A percentile compares a stretch with the other conserved stretches of the same genome.
These are phyloP conservation scores for Pelvicachromis taeniatus DNA, from an alignment of 2,113 vertebrate species.

Conservation along the genomic window DNA sequence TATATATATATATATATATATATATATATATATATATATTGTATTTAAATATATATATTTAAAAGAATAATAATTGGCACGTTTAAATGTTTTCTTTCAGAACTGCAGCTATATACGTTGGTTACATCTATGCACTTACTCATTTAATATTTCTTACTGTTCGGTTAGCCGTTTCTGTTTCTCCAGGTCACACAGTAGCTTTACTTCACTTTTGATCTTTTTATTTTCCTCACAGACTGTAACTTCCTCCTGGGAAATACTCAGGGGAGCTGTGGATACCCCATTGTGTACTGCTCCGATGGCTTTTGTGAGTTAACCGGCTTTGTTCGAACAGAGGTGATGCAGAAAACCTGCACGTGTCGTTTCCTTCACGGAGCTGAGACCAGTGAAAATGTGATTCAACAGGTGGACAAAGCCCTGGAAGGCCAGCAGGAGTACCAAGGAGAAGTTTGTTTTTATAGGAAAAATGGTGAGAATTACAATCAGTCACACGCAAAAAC, in stretches of 20 bases:
- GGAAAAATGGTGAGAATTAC: conserved; percentile 81
- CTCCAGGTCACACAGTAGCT: background rate
- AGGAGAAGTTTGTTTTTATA: conserved; percentile 89
- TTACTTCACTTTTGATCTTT: background rate
- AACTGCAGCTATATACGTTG: background rate
- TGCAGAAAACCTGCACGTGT: conserved; percentile 94
- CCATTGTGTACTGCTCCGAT: conserved; percentile 94
- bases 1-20: too few relatives aligned
- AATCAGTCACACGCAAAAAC: background rate
- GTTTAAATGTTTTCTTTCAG: background rate
- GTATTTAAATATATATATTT: too few relatives aligned
- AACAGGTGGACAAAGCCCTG: conserved; percentile 84
- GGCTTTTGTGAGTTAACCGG: conserved; percentile 95
- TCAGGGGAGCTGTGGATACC: conserved; percentile 85
- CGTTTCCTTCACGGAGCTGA: conserved; percentile 88
- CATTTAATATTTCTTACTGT: background rate
- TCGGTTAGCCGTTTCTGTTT: background rate
- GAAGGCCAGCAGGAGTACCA: conserved; percentile 89
- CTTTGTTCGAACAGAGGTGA: conserved; percentile 88
- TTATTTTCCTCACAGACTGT: conserved; percentile 78
- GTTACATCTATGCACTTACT: background rate
- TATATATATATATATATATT: too few relatives aligned
- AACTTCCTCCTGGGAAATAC: conserved; percentile 96
- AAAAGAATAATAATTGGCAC: background rate
- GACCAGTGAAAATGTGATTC: conserved; percentile 81